Evolutionary conservation across 2,113 vertebrate species (phyloP).

Genomic region (Gymnarchus niloticus): DNA sequence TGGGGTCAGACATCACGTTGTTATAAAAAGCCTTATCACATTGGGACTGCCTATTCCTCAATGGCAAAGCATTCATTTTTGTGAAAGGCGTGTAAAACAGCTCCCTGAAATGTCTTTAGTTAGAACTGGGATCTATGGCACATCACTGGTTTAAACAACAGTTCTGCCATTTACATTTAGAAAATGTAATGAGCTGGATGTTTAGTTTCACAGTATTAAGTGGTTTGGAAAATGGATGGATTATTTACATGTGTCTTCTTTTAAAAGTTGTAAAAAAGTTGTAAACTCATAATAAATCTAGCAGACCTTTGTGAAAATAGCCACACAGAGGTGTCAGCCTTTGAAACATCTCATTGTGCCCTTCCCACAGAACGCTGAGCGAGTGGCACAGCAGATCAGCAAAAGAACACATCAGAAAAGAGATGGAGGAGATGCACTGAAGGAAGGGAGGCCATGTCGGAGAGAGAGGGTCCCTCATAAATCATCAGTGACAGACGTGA

Average conservation of each 20-base stretch:
- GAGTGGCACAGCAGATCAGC: neutral
- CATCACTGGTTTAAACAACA: too few species aligned
- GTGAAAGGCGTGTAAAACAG: neutral
- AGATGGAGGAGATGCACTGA: neutral
- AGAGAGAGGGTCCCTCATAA: conserved; percentile 45
- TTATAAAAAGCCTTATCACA: neutral
- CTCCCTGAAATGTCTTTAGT: neutral
- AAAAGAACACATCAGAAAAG: neutral
- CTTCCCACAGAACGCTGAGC: neutral
- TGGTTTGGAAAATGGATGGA: too few species aligned
- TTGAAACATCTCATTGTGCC: neutral
- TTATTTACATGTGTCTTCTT: neutral
- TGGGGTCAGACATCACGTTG: neutral
- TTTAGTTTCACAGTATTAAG: neutral
- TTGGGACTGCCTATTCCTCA: neutral
- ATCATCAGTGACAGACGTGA: conserved; percentile 53
- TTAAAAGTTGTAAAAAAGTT: neutral
- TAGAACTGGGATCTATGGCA: neutral
- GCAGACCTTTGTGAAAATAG: neutral
- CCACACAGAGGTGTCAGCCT: neutral
- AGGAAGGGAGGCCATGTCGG: neutral
- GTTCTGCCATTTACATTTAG: neutral
- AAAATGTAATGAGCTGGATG: neutral
- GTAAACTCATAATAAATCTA: neutral
- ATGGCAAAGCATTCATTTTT: neutral